Conservation (phyloP, 2,113 vertebrate species). For the Silurus meridionalis region DNA sequence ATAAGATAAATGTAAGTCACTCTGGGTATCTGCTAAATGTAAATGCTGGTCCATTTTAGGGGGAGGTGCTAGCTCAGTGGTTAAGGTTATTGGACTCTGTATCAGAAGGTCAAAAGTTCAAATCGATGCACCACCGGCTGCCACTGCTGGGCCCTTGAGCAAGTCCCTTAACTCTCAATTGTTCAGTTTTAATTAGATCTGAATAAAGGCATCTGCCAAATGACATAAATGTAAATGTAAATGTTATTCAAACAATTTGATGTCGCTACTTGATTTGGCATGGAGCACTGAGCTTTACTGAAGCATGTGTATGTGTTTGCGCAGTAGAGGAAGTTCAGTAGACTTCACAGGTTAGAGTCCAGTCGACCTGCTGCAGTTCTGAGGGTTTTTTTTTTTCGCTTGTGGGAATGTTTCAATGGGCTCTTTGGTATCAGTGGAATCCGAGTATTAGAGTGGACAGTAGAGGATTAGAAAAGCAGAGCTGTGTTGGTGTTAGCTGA, state of each 20-base stretch:
- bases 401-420: slow-evolving; percentile 25
- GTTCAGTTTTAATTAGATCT: no score
- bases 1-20: no score
- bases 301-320: neutral
- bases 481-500: slow-evolving; percentile 51
- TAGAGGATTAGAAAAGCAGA: slow-evolving; percentile 34
- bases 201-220: no score
- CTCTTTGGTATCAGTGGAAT: neutral
- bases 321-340: neutral
- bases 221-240: no score
- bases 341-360: neutral
- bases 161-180: no score
- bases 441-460: slow-evolving; percentile 31
- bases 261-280: neutral
- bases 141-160: no score
- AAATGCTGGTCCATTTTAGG: no score
- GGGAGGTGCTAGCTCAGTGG: no score
- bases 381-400: slow-evolving; percentile 6
- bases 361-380: slow-evolving; percentile 16
- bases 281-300: neutral
- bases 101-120: no score
- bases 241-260: neutral
- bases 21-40: no score
- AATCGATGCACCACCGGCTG: no score
- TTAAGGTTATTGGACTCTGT: no score